Base-by-base conservation (phyloP, 2,888 invertebrate species). In the Beris chalybata region DNA sequence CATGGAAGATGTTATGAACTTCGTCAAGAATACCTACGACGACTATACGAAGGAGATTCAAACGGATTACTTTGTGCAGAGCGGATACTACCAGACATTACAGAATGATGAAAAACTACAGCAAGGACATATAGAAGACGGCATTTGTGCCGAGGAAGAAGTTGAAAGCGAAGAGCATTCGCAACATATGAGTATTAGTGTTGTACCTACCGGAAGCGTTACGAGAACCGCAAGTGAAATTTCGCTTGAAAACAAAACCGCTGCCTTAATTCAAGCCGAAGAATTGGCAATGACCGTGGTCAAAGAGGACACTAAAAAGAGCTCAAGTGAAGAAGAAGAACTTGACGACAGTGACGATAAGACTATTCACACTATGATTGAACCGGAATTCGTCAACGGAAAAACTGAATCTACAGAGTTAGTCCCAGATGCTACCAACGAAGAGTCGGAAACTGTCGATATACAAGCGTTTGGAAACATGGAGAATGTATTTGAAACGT, bases 1-100 rank as follows among this genome's bases (percentile, higher is more conserved):
- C 52, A 58, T 71, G 1, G 67, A 71, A 11, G 68, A 68, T 30
- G 65, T 71, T 15, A 67, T 70, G 29, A 61, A 70, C 31, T 71
- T 67, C 45, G 58, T 71, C n/a, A 64, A 63, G 31, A 38, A 66
- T 4, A 52, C 47, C 31, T 44, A 55, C 4, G 45, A 56, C 3
- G 13, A 44, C 15, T 63, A 55, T 22, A 22, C 12, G 7, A 22
- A 15, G 29, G 66, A 44, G 7, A 44, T n/a, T 22, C 30, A 54
- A 43, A 59, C 53, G 3, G 47, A 47, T 45, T 22, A 58, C 29
- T 58, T 58, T 47, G 58, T 38, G 4, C 4, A 38, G 38, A 61
- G 50, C 45, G 61, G 50, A 30, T 54, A 5, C 50, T 45, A 45
- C 29, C 29, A 48, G 30, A 50, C 50, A 1, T 12, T 50, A 1